phyloP scores from a whole-genome alignment of 2,797 vertebrate genomes.

The Cichlasoma orientale region DNA sequence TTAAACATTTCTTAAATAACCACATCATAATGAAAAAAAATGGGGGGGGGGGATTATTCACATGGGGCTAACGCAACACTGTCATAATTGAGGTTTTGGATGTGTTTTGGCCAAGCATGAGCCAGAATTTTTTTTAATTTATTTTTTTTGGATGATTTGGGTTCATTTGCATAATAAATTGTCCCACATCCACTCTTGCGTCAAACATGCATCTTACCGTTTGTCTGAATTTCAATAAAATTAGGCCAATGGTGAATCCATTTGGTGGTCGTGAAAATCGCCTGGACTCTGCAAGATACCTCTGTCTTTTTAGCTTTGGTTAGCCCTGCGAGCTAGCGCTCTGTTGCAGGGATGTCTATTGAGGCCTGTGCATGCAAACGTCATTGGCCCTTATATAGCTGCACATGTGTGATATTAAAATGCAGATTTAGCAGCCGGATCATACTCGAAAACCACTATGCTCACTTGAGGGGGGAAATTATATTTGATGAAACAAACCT shows the following conservation, averaged over 20 bases:
- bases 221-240: neutral
- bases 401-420: neutral
- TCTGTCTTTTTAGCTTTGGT: conserved; percentile 51
- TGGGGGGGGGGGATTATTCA: neutral
- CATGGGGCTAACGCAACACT: conserved; percentile 8
- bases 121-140: conserved; percentile 13
- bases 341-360: conserved; percentile 48
- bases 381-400: neutral
- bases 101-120: conserved; percentile 48
- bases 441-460: neutral
- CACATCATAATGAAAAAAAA: neutral
- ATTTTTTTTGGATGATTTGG: conserved; percentile 13
- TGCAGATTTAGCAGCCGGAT: neutral
- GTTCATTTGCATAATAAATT: conserved; percentile 65
- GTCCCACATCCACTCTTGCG: neutral
- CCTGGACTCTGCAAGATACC: conserved; percentile 21
- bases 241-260: neutral
- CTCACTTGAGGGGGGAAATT: neutral
- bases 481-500: conserved; percentile 28
- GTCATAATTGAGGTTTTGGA: conserved; percentile 17
- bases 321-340: conserved; percentile 71
- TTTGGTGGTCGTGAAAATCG: conserved; percentile 9
- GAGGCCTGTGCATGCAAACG: conserved; percentile 65
- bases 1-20: neutral
- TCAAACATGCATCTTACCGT: neutral